phyloP scores from a whole-genome alignment of 2,888 invertebrate genomes.

The Thysanoteuthis rhombus region DNA sequence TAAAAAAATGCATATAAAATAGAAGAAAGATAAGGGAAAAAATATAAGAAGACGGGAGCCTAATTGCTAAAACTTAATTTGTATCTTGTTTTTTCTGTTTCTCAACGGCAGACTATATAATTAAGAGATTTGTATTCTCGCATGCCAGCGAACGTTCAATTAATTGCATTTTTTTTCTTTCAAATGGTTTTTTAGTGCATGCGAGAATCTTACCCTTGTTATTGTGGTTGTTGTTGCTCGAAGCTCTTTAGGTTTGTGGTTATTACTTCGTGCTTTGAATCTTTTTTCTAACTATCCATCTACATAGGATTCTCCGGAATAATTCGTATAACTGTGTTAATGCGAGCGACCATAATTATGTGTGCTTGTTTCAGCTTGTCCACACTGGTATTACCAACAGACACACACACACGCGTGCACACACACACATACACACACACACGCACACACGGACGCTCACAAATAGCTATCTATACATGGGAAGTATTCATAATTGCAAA shows the following conservation, averaged over 20 bases:
- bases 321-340: no score
- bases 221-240: not conserved
- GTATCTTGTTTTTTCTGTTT: not conserved
- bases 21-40: not conserved
- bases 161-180: not conserved
- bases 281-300: not conserved
- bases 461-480: no score
- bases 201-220: not conserved
- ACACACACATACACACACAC: not conserved
- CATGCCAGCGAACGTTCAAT: not conserved
- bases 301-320: not conserved
- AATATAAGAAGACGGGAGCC: not conserved
- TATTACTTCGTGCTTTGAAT: not conserved
- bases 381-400: not conserved
- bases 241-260: not conserved
- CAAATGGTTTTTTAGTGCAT: not conserved
- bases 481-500: no score
- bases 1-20: no score
- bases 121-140: not conserved
- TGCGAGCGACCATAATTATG: no score
- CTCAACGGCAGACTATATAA: not conserved
- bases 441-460: not conserved
- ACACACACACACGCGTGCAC: not conserved
- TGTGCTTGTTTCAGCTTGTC: no score
- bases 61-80: conserved; percentile 12